phyloP scores from a whole-genome alignment of 1,140 invertebrate species.

The Agrypnia vestita region DNA sequence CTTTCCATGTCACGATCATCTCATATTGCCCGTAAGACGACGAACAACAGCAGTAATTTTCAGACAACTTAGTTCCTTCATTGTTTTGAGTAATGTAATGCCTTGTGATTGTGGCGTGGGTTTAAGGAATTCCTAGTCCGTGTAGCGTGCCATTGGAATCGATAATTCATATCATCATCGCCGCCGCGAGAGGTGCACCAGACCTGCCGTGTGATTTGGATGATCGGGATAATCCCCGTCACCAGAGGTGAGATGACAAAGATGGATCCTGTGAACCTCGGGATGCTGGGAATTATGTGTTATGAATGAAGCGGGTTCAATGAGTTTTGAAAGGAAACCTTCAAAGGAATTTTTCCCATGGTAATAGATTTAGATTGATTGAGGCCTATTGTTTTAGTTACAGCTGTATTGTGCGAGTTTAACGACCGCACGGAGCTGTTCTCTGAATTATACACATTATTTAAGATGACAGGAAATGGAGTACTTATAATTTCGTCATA shows the following conservation, averaged over 20 bases:
- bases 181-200: not conserved
- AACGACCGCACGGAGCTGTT: too few relatives aligned
- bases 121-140: conserved; percentile 45
- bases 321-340: not conserved
- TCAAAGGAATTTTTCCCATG: too few relatives aligned
- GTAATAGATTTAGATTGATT: too few relatives aligned
- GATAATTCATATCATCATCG: conserved; percentile 45
- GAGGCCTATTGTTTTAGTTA: too few relatives aligned
- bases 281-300: conserved; percentile 2
- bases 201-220: conserved; percentile 3
- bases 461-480: too few relatives aligned
- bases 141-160: conserved; percentile 40
- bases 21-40: not conserved
- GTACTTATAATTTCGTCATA: too few relatives aligned
- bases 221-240: not conserved
- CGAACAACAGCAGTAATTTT: not conserved
- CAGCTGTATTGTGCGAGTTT: too few relatives aligned
- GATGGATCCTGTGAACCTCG: not conserved
- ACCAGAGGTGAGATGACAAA: conserved; percentile 18
- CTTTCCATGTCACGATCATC: too few relatives aligned
- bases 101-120: conserved; percentile 49
- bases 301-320: conserved; percentile 25
- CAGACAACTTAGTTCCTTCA: conserved; percentile 28
- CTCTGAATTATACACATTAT: too few relatives aligned
- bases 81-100: conserved; percentile 59